Evolutionary conservation across 2,888 invertebrate species (phyloP).

Genomic region (Chironomus riparius): DNA sequence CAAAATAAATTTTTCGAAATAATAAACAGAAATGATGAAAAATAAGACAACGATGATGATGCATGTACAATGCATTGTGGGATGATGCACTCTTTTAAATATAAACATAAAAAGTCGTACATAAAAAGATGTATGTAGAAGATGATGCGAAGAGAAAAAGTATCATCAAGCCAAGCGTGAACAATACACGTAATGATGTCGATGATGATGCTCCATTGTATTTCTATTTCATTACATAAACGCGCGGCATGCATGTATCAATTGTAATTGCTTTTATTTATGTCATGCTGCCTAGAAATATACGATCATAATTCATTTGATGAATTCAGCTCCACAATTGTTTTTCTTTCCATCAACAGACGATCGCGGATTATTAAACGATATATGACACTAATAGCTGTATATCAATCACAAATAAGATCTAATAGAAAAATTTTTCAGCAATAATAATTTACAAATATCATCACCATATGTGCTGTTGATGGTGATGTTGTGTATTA

Average conservation of each 20-base stretch:
- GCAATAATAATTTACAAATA: no score
- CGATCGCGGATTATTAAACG: neutral
- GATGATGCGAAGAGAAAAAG: neutral
- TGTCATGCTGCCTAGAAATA: neutral
- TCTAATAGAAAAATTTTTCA: no score
- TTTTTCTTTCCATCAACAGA: neutral
- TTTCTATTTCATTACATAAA: neutral
- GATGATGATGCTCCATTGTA: neutral
- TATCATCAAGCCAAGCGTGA: neutral
- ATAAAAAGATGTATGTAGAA: neutral
- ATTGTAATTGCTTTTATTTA: neutral
- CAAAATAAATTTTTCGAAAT: no score
- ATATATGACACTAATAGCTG: neutral
- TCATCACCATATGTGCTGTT: no score
- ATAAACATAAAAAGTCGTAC: no score
- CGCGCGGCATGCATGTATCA: neutral
- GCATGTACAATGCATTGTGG: neutral
- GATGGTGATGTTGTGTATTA: no score
- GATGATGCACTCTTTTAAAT: no score
- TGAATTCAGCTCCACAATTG: neutral
- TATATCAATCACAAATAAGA: neutral
- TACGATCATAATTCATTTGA: neutral
- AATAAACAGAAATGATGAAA: neutral
- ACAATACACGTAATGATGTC: neutral
- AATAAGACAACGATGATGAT: neutral